These are phyloP conservation scores for Argopecten irradians DNA, from an alignment of 1,140 invertebrate genomes.

Conservation along the genomic window DNA sequence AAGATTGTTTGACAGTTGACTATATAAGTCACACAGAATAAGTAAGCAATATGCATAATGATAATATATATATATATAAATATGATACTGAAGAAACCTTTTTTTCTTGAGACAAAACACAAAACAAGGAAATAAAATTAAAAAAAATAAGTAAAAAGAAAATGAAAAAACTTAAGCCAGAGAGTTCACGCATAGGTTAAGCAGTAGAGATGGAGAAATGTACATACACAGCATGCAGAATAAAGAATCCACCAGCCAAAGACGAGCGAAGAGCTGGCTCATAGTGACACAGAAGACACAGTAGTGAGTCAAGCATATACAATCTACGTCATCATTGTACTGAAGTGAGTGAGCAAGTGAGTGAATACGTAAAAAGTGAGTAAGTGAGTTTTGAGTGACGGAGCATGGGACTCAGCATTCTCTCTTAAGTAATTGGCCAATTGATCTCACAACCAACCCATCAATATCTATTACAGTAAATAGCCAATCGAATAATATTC, in stretches of 20 bases:
- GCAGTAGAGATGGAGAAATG: not conserved
- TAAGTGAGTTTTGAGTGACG: constrained; percentile 15
- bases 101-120: constrained; percentile 24
- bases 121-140: constrained; percentile 34
- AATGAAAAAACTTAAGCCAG: constrained; percentile 33
- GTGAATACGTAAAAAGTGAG: constrained; percentile 21
- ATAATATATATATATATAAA: not conserved
- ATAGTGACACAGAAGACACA: not conserved
- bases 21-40: constrained; percentile 8
- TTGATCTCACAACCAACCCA: constrained; percentile 16
- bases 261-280: constrained; percentile 8
- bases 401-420: not conserved
- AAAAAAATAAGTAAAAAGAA: constrained; percentile 50
- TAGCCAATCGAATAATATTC: not conserved
- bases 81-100: not conserved
- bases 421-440: constrained; percentile 14
- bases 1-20: constrained; percentile 63
- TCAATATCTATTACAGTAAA: not conserved
- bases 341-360: constrained; percentile 20
- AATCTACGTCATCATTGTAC: constrained; percentile 17
- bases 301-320: constrained; percentile 21
- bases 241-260: not conserved
- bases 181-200: not conserved
- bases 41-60: not conserved
- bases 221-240: constrained; percentile 9